Conservation (phyloP, 2,113 vertebrate species). For the Melozone crissalis region DNA sequence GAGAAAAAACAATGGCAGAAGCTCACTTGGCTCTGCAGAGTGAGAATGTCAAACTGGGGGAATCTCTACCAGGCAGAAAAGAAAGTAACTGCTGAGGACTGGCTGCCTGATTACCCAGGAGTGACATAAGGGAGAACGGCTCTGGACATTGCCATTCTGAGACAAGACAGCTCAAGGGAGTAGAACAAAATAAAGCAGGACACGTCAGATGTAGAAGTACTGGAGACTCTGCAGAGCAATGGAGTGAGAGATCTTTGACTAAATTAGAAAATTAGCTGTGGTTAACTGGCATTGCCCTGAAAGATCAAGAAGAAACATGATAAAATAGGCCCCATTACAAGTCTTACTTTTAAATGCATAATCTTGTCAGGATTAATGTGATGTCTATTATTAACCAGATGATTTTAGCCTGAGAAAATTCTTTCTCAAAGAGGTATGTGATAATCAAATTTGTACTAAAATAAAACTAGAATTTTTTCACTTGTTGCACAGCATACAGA, state of each 20-base stretch:
- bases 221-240: neutral
- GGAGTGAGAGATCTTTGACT: neutral
- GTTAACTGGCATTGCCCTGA: neutral
- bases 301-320: neutral
- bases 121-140: neutral
- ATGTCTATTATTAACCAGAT: neutral
- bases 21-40: neutral
- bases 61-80: neutral
- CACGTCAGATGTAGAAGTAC: rapidly evolving
- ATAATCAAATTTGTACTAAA: neutral
- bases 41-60: neutral
- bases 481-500: neutral
- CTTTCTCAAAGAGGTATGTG: neutral
- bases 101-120: neutral
- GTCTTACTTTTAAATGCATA: neutral
- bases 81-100: neutral
- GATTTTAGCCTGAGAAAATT: neutral
- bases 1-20: rapidly evolving
- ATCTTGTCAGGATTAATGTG: neutral
- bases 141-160: neutral
- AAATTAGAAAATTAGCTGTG: neutral
- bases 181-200: neutral
- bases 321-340: neutral
- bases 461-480: neutral
- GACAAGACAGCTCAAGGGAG: neutral